phyloP scores from a whole-genome alignment of 2,888 invertebrate species.

The Diachrysia chrysitis region DNA sequence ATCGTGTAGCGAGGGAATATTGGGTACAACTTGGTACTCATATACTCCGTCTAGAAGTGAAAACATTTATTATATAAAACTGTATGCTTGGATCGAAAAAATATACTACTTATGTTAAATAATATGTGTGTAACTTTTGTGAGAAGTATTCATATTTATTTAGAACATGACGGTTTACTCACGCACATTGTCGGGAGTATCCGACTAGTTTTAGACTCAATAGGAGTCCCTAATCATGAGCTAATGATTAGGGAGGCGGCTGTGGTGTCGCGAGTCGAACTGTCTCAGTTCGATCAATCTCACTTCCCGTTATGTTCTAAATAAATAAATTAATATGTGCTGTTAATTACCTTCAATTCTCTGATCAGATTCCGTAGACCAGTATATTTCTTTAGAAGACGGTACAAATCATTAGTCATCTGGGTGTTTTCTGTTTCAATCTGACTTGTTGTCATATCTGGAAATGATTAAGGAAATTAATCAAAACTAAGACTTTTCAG shows the following conservation, averaged over 20 bases:
- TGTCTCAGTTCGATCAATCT: too few species aligned
- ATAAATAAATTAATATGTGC: neutral
- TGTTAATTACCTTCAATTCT: slow-evolving; percentile 93
- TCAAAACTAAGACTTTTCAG: neutral
- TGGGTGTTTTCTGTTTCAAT: slow-evolving; percentile 98
- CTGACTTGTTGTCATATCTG: slow-evolving; percentile 97
- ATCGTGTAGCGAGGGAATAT: slow-evolving; percentile 98
- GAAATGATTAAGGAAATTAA: slow-evolving; percentile 63
- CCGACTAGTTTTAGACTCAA: too few species aligned
- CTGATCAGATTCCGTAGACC: slow-evolving; percentile 96
- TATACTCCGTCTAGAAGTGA: slow-evolving; percentile 94
- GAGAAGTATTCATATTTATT: too few species aligned
- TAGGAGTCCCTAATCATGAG: too few species aligned
- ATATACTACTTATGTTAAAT: too few species aligned
- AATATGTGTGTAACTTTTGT: too few species aligned
- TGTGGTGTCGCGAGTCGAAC: too few species aligned
- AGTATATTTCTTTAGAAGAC: slow-evolving; percentile 97
- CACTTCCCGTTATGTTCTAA: too few species aligned
- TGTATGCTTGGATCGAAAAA: neutral
- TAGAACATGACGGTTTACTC: too few species aligned
- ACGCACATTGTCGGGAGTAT: too few species aligned
- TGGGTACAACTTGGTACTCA: slow-evolving; percentile 97
- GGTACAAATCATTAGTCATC: slow-evolving; percentile 97
- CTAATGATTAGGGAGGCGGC: too few species aligned
- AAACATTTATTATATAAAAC: slow-evolving; percentile 9